Evolutionary conservation across 2,113 vertebrate species (phyloP).

Genomic region (Sialia sialis): DNA sequence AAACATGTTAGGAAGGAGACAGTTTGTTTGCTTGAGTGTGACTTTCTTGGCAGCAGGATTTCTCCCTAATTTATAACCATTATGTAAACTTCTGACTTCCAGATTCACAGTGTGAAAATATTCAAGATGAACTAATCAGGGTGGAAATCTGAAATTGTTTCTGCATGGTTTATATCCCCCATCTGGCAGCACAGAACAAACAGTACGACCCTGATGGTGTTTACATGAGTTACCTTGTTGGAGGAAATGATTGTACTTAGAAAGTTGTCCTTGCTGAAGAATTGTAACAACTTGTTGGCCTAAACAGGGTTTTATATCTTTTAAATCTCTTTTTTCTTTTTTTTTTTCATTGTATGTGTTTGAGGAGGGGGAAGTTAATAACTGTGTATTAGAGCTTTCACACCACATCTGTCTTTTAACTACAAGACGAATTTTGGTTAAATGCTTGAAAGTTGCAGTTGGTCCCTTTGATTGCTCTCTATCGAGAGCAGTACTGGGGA

Average conservation of each 20-base stretch:
- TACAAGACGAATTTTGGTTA: background rate
- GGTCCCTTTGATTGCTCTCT: background rate
- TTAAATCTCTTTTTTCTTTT: background rate
- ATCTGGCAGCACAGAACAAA: slow-evolving; percentile 55
- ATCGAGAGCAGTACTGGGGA: background rate
- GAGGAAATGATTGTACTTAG: slow-evolving; percentile 50
- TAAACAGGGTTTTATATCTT: slow-evolving; percentile 1
- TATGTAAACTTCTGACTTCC: slow-evolving; percentile 58
- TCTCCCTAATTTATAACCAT: slow-evolving; percentile 57
- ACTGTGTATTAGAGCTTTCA: slow-evolving; percentile 5
- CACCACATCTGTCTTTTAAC: slow-evolving; percentile 4
- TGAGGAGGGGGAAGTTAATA: background rate
- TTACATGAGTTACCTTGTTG: slow-evolving; percentile 58
- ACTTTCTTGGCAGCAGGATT: slow-evolving; percentile 50
- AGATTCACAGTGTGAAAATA: slow-evolving; percentile 66
- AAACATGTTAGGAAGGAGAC: slow-evolving; percentile 51
- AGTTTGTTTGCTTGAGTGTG: slow-evolving; percentile 51
- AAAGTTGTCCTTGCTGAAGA: slow-evolving; percentile 17
- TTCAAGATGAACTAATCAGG: slow-evolving; percentile 62
- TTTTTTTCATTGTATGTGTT: background rate
- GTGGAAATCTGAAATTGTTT: slow-evolving; percentile 65
- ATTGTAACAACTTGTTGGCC: slow-evolving; percentile 18
- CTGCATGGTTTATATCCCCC: slow-evolving; percentile 60
- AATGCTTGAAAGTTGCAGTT: background rate
- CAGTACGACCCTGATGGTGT: slow-evolving; percentile 41